phyloP scores from a whole-genome alignment of 2,113 vertebrate species.

The Trochalopteron elliotii region DNA sequence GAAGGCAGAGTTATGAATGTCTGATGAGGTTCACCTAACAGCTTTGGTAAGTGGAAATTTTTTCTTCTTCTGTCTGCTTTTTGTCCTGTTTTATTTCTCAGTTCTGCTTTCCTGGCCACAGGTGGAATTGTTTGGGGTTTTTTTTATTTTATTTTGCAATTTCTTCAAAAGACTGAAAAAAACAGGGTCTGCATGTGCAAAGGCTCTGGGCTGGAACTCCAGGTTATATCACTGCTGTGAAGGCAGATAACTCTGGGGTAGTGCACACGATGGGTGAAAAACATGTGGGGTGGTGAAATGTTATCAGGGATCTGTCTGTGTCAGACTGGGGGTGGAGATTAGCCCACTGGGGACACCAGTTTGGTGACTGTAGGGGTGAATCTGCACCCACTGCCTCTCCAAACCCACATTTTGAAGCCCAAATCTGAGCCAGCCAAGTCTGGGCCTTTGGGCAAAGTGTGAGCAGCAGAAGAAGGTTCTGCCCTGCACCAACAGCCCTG shows the following conservation, averaged over 20 bases:
- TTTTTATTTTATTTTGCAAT: not conserved
- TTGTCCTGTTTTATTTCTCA: not conserved
- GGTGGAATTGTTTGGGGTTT: not conserved
- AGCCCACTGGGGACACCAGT: not conserved
- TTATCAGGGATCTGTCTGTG: not conserved
- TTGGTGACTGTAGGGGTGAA: not conserved
- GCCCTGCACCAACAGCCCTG: not conserved
- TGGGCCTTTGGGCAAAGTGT: not conserved
- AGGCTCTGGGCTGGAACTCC: not conserved
- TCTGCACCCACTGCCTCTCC: not conserved
- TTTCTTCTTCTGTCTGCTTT: not conserved
- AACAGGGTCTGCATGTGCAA: not conserved
- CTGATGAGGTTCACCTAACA: not conserved
- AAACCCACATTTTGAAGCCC: not conserved
- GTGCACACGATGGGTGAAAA: not conserved
- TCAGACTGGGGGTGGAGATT: not conserved
- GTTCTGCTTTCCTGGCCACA: not conserved
- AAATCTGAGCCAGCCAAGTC: not conserved
- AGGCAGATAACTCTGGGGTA: not conserved
- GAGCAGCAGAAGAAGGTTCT: not conserved
- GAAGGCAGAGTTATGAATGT: not conserved
- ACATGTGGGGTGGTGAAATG: not conserved
- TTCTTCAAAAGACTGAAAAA: not conserved
- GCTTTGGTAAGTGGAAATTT: not conserved
- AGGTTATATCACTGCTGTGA: accelerated